phyloP scores from a whole-genome alignment of 2,888 invertebrate species.

The Auanema freiburgensis region DNA sequence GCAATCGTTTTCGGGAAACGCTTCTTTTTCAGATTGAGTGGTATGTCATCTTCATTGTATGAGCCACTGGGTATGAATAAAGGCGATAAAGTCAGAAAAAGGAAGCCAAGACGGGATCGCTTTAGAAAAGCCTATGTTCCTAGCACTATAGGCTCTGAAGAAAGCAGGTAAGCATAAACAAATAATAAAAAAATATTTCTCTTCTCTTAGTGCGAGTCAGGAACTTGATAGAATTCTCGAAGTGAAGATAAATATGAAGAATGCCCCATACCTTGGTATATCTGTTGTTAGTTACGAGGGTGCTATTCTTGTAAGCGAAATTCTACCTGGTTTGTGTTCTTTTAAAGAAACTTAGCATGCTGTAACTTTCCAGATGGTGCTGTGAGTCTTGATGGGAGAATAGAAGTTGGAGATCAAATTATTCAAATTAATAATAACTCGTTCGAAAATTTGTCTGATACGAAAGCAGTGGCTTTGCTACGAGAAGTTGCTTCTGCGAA shows the following conservation, averaged over 20 bases:
- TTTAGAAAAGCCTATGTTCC: conserved; percentile 56
- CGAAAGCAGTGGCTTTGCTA: conserved; percentile 47
- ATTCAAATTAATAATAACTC: conserved; percentile 55
- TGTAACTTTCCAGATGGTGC: conserved; percentile 36
- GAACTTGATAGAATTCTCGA: conserved; percentile 56
- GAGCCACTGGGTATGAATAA: conserved; percentile 32
- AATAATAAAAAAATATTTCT: conserved; percentile 1
- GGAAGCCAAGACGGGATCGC: conserved; percentile 42
- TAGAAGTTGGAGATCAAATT: conserved; percentile 61
- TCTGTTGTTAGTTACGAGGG: conserved; percentile 53
- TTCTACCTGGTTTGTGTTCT: conserved; percentile 27
- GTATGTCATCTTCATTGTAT: conserved; percentile 33
- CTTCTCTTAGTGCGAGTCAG: conserved; percentile 22
- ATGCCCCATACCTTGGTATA: conserved; percentile 48
- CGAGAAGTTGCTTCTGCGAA: conserved; percentile 41
- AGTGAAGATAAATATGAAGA: conserved; percentile 48
- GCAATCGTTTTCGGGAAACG: too few species aligned
- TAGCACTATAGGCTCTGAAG: conserved; percentile 56
- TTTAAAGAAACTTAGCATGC: not conserved
- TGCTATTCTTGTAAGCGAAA: conserved; percentile 52
- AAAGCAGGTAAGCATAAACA: conserved; percentile 39
- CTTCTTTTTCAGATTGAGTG: conserved; percentile 24
- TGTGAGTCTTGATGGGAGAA: conserved; percentile 45
- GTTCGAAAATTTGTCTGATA: conserved; percentile 53
- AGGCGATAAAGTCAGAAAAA: conserved; percentile 22